Evolutionary conservation across 1,140 invertebrate genomes (phyloP).

Genomic region (Cephus cinctus): DNA sequence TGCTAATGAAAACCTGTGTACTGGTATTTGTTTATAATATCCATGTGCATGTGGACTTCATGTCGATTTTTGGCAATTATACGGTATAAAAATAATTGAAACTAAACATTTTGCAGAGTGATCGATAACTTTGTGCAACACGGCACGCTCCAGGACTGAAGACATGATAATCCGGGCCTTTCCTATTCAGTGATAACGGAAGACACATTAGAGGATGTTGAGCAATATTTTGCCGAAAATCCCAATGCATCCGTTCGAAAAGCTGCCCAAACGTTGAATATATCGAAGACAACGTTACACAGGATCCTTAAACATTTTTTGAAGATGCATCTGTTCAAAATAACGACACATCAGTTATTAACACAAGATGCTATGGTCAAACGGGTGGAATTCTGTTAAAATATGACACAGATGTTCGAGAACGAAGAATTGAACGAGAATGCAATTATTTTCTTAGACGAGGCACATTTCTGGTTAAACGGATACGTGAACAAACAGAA

Average conservation of each 20-base stretch:
- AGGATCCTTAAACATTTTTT: constrained; percentile 1
- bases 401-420: neutral
- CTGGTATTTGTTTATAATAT: neutral
- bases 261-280: neutral
- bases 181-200: neutral
- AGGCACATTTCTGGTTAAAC: constrained; percentile 27
- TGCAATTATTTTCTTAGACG: constrained; percentile 25
- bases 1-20: constrained; percentile 3
- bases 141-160: neutral
- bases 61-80: neutral
- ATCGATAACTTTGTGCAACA: constrained; percentile 3
- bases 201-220: neutral
- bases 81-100: neutral
- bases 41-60: neutral
- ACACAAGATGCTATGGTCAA: neutral
- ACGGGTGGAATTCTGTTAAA: neutral
- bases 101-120: neutral
- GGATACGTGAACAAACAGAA: constrained; percentile 29
- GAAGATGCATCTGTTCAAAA: neutral
- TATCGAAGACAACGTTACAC: neutral
- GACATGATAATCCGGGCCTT: neutral
- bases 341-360: constrained; percentile 2
- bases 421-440: neutral
- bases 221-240: neutral
- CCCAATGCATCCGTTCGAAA: neutral